A percentile compares a stretch with the other conserved stretches of the same genome.
These are phyloP conservation scores for Ectemnius lituratus DNA, from an alignment of 2,888 invertebrate genomes.

Conservation along the genomic window DNA sequence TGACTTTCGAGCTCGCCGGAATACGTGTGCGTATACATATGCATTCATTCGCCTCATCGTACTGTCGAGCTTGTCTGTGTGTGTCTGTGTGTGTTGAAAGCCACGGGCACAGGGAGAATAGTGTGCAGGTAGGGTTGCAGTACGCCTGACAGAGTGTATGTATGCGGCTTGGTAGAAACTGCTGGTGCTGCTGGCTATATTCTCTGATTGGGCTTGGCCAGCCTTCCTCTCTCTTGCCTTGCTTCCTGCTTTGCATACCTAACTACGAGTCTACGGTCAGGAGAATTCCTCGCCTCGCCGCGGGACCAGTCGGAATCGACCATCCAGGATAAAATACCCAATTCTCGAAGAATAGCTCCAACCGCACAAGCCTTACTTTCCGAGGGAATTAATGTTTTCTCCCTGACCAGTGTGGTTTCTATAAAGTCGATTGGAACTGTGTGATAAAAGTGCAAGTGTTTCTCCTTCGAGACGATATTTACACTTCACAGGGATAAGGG, in stretches of 20 bases:
- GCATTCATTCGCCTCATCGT: slow-evolving; percentile 47
- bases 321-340: too few relatives aligned
- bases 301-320: background rate
- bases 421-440: too few relatives aligned
- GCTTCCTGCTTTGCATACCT: slow-evolving; percentile 70
- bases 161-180: slow-evolving; percentile 38
- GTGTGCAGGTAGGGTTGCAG: slow-evolving; percentile 4
- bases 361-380: too few relatives aligned
- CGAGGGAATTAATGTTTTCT: too few relatives aligned
- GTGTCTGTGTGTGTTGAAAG: background rate
- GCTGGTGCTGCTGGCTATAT: slow-evolving; percentile 51
- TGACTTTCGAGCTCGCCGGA: slow-evolving; percentile 56
- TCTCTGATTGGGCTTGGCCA: slow-evolving; percentile 67
- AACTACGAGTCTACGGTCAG: slow-evolving; percentile 58
- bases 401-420: too few relatives aligned
- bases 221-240: slow-evolving; percentile 52
- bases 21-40: slow-evolving; percentile 19
- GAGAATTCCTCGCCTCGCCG: slow-evolving; percentile 52
- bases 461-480: too few relatives aligned
- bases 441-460: too few relatives aligned
- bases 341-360: too few relatives aligned
- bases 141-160: slow-evolving; percentile 8
- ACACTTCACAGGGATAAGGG: too few relatives aligned
- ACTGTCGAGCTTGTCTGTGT: background rate
- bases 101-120: background rate